A percentile compares a stretch with the other conserved stretches of the same genome.
phyloP scores from a whole-genome alignment of 2,113 vertebrate genomes.

The Trachemys scripta region DNA sequence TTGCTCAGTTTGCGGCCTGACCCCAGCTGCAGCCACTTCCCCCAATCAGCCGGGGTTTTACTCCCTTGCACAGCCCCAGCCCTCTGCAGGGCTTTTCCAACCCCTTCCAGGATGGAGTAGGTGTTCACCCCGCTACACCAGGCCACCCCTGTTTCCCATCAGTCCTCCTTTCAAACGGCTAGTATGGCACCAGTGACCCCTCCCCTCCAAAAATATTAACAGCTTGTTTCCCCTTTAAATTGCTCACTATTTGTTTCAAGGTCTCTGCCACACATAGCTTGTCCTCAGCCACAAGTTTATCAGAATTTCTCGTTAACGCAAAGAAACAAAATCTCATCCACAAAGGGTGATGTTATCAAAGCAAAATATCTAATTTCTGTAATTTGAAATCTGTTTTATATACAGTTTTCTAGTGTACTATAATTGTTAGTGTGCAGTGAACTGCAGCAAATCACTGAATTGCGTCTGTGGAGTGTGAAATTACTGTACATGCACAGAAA shows the following conservation, averaged over 20 bases:
- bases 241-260: not conserved
- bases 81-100: too few species aligned
- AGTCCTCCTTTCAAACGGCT: not conserved
- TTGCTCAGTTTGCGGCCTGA: too few species aligned
- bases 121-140: not conserved
- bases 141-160: not conserved
- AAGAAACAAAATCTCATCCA: not conserved
- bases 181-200: not conserved
- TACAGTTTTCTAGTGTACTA: not conserved
- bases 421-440: not conserved
- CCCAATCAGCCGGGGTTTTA: too few species aligned
- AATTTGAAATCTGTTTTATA: not conserved
- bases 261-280: not conserved
- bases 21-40: too few species aligned
- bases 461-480: accelerated
- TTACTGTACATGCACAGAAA: not conserved
- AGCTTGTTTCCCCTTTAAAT: not conserved
- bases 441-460: not conserved
- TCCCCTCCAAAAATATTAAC: not conserved
- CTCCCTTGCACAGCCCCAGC: too few species aligned
- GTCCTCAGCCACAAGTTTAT: accelerated
- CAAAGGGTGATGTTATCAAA: not conserved
- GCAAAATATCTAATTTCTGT: not conserved
- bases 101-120: too few species aligned
- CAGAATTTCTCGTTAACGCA: not conserved